Evolutionary conservation across 2,113 vertebrate species (phyloP).

Genomic region (Muscicapa adusta): DNA sequence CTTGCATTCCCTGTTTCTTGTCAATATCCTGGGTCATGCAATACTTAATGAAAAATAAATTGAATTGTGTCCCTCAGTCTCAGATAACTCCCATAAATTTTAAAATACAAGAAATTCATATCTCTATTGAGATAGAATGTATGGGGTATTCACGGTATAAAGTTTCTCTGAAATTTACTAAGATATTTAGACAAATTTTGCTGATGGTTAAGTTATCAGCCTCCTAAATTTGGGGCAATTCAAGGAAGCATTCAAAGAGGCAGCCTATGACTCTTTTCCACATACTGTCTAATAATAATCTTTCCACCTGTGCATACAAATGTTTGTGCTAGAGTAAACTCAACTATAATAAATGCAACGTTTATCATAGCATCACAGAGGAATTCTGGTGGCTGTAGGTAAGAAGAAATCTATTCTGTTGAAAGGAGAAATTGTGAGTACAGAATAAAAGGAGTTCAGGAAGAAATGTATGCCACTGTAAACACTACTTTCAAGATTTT

Average conservation of each 20-base stretch:
- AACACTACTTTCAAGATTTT: constrained; percentile 36
- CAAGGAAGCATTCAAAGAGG: background rate
- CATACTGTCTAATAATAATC: background rate
- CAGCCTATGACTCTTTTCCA: background rate
- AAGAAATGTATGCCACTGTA: constrained; percentile 24
- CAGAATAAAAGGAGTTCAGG: constrained; percentile 8
- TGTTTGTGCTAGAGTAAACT: background rate
- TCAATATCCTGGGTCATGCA: background rate
- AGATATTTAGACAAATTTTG: background rate
- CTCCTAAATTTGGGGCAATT: background rate
- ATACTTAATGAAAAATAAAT: background rate
- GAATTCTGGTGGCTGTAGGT: constrained; percentile 2
- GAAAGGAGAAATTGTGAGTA: constrained; percentile 32
- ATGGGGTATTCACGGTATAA: background rate
- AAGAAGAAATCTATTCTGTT: constrained; percentile 24
- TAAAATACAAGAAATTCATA: background rate
- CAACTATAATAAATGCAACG: background rate
- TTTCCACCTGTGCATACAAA: background rate
- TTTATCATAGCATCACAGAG: constrained; percentile 9
- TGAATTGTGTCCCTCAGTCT: background rate
- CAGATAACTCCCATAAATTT: background rate
- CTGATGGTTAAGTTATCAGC: background rate
- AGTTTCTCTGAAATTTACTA: background rate
- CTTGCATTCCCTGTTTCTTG: background rate
- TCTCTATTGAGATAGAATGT: background rate